These are phyloP conservation scores for Empidonax traillii DNA, from an alignment of 2,113 vertebrate species.

Conservation along the genomic window DNA sequence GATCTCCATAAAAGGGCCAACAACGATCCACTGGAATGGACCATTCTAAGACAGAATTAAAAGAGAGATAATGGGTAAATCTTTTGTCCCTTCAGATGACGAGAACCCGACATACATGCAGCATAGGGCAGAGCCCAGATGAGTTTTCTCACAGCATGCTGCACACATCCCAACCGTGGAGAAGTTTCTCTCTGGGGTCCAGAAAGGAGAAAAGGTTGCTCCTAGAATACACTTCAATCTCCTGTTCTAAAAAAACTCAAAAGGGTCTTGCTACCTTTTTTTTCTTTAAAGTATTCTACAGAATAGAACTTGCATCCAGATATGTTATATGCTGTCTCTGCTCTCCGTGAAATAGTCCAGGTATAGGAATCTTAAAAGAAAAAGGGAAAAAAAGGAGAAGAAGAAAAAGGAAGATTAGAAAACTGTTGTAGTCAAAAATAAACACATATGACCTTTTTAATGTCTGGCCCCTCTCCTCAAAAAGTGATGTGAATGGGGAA, in stretches of 20 bases:
- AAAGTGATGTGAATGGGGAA: not conserved
- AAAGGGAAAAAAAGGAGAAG: not conserved
- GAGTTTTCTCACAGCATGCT: not conserved
- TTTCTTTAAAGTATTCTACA: not conserved
- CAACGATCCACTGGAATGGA: not conserved
- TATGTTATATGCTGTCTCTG: not conserved
- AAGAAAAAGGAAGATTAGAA: not conserved
- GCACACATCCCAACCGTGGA: not conserved
- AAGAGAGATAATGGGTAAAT: not conserved
- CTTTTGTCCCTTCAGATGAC: not conserved
- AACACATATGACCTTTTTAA: not conserved
- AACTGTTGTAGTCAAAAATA: not conserved
- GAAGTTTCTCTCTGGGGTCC: not conserved
- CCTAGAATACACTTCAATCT: not conserved
- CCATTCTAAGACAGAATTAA: not conserved
- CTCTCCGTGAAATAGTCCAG: not conserved
- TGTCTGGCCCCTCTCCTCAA: not conserved
- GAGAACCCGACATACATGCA: not conserved
- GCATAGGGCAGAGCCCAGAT: rapidly evolving
- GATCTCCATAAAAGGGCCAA: not conserved
- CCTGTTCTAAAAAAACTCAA: not conserved
- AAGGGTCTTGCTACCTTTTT: not conserved
- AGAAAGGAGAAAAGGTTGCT: not conserved
- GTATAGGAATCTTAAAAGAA: not conserved
- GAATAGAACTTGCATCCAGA: not conserved